Evolutionary conservation across 2,113 vertebrate species (phyloP).

Genomic region (Phaetusa simplex): DNA sequence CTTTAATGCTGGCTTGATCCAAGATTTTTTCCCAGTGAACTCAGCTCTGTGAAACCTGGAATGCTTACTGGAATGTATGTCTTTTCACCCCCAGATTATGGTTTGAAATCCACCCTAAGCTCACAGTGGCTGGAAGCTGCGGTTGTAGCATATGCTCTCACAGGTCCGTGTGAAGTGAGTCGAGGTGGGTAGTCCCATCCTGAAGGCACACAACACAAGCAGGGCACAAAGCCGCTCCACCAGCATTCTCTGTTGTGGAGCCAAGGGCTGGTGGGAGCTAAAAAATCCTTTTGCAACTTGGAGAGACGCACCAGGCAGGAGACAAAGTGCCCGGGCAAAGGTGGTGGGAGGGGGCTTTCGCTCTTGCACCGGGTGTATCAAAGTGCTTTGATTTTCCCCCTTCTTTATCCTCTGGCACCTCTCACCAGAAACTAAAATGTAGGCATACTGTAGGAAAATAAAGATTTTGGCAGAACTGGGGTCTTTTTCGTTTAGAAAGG

Average conservation of each 20-base stretch:
- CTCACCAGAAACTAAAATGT: not conserved
- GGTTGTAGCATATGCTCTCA: not conserved
- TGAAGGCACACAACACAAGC: not conserved
- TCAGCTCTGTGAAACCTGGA: conserved; percentile 43
- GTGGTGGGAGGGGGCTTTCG: not conserved
- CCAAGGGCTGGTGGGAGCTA: not conserved
- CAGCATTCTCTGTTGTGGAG: not conserved
- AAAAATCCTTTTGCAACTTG: not conserved
- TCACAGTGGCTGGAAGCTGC: not conserved
- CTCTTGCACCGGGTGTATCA: not conserved
- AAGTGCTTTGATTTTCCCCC: not conserved
- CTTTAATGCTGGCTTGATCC: conserved; percentile 26
- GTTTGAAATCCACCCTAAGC: not conserved
- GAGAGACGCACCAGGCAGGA: not conserved
- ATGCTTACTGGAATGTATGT: conserved; percentile 17
- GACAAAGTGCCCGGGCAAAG: not conserved
- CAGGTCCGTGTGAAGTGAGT: not conserved
- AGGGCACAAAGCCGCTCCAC: not conserved
- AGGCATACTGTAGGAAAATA: not conserved
- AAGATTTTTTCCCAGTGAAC: conserved; percentile 57
- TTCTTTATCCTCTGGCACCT: not conserved
- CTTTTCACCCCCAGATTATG: not conserved
- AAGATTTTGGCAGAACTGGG: not conserved
- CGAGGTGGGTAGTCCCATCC: fast-evolving
- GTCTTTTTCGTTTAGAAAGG: not conserved